phyloP scores from a whole-genome alignment of 2,888 invertebrate genomes.

The Pollenia amentaria region DNA sequence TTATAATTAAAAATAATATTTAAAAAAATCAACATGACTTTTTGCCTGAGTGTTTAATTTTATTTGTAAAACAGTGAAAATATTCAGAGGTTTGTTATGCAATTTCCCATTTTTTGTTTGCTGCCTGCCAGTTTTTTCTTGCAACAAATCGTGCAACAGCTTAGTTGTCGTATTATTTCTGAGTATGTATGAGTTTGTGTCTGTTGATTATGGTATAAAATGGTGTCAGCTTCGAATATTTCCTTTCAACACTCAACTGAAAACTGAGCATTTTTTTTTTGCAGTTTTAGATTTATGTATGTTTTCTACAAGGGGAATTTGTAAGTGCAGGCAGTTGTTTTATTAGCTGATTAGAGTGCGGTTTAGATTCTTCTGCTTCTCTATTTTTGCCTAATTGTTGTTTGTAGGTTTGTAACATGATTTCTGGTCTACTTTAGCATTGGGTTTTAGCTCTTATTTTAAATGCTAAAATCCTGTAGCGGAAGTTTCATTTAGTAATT shows the following conservation, averaged over 20 bases:
- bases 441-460: not conserved
- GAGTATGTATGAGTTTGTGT: not conserved
- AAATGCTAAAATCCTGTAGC: not conserved
- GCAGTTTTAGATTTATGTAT: not conserved
- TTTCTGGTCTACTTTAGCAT: not conserved
- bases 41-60: constrained; percentile 10
- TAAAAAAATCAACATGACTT: not conserved
- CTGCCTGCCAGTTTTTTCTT: not conserved
- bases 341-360: constrained; percentile 42
- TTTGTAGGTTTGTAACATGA: no score
- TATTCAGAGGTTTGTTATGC: constrained; percentile 37
- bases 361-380: not conserved
- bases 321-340: constrained; percentile 42
- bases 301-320: not conserved
- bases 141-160: constrained; percentile 23
- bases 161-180: not conserved
- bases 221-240: constrained; percentile 45
- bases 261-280: not conserved
- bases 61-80: not conserved
- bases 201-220: not conserved
- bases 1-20: not conserved
- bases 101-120: constrained; percentile 31
- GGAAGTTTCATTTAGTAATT: constrained; percentile 26
- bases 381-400: not conserved
- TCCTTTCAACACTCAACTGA: constrained; percentile 44